These are phyloP conservation scores for Halictus rubicundus DNA, from an alignment of 1,140 invertebrate genomes.

Conservation along the genomic window DNA sequence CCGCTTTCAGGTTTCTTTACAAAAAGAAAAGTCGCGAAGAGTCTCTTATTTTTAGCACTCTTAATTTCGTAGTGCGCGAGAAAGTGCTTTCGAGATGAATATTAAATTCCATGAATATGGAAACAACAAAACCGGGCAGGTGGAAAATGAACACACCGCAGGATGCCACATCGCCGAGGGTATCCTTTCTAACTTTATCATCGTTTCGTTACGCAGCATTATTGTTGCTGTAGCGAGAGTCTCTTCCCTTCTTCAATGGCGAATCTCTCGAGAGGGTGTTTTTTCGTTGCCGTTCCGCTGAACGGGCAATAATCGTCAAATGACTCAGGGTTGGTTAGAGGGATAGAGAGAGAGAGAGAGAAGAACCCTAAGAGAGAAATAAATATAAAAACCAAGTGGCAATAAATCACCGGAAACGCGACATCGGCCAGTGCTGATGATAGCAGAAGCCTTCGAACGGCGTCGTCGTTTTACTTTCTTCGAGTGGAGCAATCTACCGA, in stretches of 20 bases:
- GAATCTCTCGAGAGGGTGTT: background rate
- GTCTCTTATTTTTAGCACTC: too few species aligned
- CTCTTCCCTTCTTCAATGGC: background rate
- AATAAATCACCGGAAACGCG: background rate
- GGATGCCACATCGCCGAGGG: too few species aligned
- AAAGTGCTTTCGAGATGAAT: too few species aligned
- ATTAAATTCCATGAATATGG: too few species aligned
- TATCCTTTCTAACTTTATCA: background rate
- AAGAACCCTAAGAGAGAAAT: background rate
- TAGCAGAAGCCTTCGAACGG: background rate
- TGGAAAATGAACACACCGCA: too few species aligned
- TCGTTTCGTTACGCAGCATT: background rate
- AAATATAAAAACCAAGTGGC: constrained; percentile 8
- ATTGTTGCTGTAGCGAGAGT: background rate
- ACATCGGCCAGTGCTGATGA: background rate
- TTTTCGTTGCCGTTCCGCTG: background rate
- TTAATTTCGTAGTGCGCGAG: too few species aligned
- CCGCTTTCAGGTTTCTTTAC: too few species aligned
- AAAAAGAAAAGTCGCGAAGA: too few species aligned
- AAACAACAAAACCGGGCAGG: too few species aligned
- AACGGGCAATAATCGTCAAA: constrained; percentile 9
- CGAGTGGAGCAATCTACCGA: background rate
- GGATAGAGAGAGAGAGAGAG: background rate
- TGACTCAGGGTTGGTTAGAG: background rate
- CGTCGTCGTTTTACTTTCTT: background rate